phyloP scores from a whole-genome alignment of 1,140 invertebrate species.

The Conopomorpha cramerella region DNA sequence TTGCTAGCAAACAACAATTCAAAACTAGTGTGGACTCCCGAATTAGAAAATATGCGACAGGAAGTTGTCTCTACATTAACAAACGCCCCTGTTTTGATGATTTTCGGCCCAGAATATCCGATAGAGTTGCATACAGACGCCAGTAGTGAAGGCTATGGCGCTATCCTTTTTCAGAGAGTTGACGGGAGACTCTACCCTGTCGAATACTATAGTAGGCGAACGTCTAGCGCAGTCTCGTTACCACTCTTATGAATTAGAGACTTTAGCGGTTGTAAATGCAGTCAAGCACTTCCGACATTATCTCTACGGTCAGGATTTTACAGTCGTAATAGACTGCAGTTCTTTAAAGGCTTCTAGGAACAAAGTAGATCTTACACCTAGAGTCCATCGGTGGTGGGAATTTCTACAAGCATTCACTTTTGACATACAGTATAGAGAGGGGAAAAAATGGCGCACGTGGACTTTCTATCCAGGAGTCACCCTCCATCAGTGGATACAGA shows the following conservation, averaged over 20 bases:
- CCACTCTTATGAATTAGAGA: neutral
- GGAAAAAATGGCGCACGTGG: neutral
- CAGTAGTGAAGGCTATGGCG: neutral
- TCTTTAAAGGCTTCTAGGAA: conserved; percentile 13
- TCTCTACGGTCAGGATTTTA: neutral
- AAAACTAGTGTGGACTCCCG: neutral
- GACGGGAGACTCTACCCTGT: conserved; percentile 11
- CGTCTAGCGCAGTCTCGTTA: neutral
- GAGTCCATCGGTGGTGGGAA: conserved; percentile 14
- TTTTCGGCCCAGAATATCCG: conserved; percentile 19
- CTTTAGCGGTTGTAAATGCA: conserved; percentile 1
- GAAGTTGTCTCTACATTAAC: neutral
- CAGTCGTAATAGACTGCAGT: conserved; percentile 13
- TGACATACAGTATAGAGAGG: neutral
- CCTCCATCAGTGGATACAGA: neutral
- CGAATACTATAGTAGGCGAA: neutral
- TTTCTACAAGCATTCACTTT: neutral
- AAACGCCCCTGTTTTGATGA: conserved; percentile 10
- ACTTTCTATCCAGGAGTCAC: neutral
- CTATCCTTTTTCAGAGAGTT: conserved; percentile 5
- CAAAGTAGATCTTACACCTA: conserved; percentile 15
- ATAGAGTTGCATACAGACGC: conserved; percentile 1
- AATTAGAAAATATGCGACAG: conserved; percentile 1
- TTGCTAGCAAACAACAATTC: no score
- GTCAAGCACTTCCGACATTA: conserved; percentile 8